Evolutionary conservation across 64 coral and sea anemone genomes (phyloP), one percentile per base, ranked within the genome.

Genomic region (Pocillopora verrucosa): DNA sequence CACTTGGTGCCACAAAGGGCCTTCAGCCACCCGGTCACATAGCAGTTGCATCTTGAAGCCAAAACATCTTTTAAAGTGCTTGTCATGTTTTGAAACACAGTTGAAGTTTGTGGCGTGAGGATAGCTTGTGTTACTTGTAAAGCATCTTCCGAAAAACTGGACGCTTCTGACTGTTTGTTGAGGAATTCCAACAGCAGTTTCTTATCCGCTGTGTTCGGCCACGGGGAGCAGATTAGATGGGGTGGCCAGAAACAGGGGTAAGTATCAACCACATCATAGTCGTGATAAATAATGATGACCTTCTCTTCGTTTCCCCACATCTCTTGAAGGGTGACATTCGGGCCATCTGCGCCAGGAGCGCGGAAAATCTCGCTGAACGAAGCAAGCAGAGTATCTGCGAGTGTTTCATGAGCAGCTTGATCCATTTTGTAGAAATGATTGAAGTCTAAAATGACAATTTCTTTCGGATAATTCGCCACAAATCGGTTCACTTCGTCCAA

Each of bases 171-270:
- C 84, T 97, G 90, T 63, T 90, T 86, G 70, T 91, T 94, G 20
- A 97, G 63, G 73, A 97, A 97, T 20, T 97, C 90, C 72, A 97
- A 30, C 59, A 97, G 79, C 9, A 86, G 82, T 90, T 97, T 97
- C 65, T 82, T 90, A 22, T 97, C 95, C 51, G 91, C 88, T 36
- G 90, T 91, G 65, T 97, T 94, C 75, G 95, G 88, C 91, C 88
- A 97, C 1, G 95, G 95, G n/a, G 95, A 93, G 56, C 59, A 80
- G 34, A 97, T 87, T 26, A 88, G 77, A 34, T 80, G 38, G 15
- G 91, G 82, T 20, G 95, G 65, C 95, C 95, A 97, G 74, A 97
- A 97, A 76, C 91, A 97, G 4, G 95, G 95, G 17, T 97, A 97
- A 34, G 91, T 75, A 26, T 81, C 72, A 17, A 90, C 72, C 13